phyloP scores from a whole-genome alignment of 2,797 vertebrate genomes.

The Cryptoprocta ferox region DNA sequence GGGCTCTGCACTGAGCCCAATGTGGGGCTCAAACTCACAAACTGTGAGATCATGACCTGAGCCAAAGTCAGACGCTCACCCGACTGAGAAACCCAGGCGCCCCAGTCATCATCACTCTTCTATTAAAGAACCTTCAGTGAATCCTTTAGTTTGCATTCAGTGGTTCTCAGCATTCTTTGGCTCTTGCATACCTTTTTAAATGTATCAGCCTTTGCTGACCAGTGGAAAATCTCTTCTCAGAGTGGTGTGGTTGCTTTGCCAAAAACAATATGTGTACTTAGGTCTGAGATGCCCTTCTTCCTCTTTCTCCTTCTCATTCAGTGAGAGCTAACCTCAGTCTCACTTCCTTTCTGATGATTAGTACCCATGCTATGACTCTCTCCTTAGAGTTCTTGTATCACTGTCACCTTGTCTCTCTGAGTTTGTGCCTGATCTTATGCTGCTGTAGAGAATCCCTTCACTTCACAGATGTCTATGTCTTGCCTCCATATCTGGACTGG shows the following conservation, averaged over 20 bases:
- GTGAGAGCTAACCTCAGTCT: not conserved
- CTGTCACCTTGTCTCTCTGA: not conserved
- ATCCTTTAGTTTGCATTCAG: not conserved
- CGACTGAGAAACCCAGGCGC: too few relatives aligned
- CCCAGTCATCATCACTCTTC: not conserved
- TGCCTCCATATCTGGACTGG: not conserved
- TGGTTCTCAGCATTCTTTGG: not conserved
- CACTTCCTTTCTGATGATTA: not conserved
- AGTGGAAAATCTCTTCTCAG: not conserved
- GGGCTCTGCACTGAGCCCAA: too few relatives aligned
- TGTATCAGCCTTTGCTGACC: not conserved
- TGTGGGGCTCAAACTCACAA: too few relatives aligned
- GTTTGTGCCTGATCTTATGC: not conserved
- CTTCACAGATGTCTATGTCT: not conserved
- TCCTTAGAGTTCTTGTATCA: not conserved
- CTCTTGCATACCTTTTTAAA: not conserved
- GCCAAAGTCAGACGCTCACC: too few relatives aligned
- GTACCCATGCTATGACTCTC: not conserved
- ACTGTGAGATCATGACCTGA: too few relatives aligned
- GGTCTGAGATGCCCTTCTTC: not conserved
- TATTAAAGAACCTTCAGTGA: not conserved
- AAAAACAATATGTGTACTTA: rapidly evolving
- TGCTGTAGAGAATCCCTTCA: not conserved
- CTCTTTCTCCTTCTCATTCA: not conserved
- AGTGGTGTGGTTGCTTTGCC: not conserved